phyloP scores from a whole-genome alignment of 2,888 invertebrate species.

The Sesia apiformis region DNA sequence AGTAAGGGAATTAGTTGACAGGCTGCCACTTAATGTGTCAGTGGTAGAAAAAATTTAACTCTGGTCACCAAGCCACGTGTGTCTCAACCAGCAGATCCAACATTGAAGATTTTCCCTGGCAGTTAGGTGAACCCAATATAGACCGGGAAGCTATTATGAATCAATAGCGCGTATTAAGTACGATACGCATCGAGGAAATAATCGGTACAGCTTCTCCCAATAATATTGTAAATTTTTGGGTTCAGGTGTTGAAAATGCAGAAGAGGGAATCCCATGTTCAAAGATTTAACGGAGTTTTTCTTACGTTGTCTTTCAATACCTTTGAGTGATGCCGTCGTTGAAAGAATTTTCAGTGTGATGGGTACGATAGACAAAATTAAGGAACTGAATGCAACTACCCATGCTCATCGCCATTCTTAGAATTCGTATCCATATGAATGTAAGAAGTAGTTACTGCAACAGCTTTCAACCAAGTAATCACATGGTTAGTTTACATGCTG shows the following conservation, averaged over 20 bases:
- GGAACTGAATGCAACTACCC: slow-evolving; percentile 3
- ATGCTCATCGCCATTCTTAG: not conserved
- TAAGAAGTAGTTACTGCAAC: no score
- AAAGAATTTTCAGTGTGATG: slow-evolving; percentile 12
- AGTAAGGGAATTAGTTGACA: no score
- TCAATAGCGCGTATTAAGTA: slow-evolving; percentile 9
- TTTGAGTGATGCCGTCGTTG: slow-evolving; percentile 12
- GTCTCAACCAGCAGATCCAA: slow-evolving; percentile 6
- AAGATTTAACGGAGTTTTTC: slow-evolving; percentile 5
- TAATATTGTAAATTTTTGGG: slow-evolving; percentile 4
- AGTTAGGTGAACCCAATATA: no score
- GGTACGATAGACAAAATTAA: slow-evolving; percentile 11
- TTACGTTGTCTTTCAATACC: slow-evolving; percentile 10
- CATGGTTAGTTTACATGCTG: no score
- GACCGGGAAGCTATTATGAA: no score
- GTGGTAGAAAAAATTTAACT: no score
- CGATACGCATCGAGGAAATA: slow-evolving; percentile 10
- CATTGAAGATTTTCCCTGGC: slow-evolving; percentile 11
- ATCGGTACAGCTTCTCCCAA: slow-evolving; percentile 9
- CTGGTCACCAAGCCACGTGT: slow-evolving; percentile 4
- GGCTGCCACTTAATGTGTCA: no score
- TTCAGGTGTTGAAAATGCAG: slow-evolving; percentile 12
- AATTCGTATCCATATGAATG: not conserved
- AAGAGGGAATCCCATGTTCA: slow-evolving; percentile 10
- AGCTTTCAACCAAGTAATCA: no score